Evolutionary conservation across 2,113 vertebrate genomes (phyloP), one percentile per base, ranked within the genome.

Genomic region (Nothocercus nigrocapillus): DNA sequence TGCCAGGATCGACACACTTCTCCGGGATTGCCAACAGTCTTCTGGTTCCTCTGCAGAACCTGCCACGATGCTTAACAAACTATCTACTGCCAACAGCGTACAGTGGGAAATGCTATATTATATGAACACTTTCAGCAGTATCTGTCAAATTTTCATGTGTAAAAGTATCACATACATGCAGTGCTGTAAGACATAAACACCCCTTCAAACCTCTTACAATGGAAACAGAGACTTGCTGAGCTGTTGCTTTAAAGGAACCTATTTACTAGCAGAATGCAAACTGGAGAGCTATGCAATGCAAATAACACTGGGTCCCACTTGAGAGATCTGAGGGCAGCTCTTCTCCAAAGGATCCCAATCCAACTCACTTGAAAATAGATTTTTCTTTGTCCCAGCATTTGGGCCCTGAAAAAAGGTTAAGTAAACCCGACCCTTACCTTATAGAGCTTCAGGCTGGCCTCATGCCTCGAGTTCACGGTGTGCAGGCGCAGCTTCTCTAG

Each of bases 361-460:
- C 83, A 32, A 59, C n/a, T 21, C 0, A 1, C 11, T 14, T 75
- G 69, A 76, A 68, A 77, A 24, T 0, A 63, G 19, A 51, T 38
- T 44, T 4, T 63, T 30, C 67, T 45, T 62, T 74, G 66, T 67
- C 45, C 18, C 56, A 69, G 38, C 47, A 78, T 38, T 74, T 12
- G 38, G 51, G 61, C 80, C 89, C 79, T 0, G 13, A 63, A 93
- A 42, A 62, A 62, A 85, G 62, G 80, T 16, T 21, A 91, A 82
- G 67, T 67, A 89, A 89, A 94, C 72, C 63, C 42, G 40, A 51
- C 27, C 88, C 99, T 98, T 96, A 99, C 99, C 99, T 99, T 99
- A 94, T 99, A 99, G 62, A 99, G 94, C 97, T 99, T 99, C 95
- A 99, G 98, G 98, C 99, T 99, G 94, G 99, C 99, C 97, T 99